These are phyloP conservation scores for Carlito syrichta DNA, from an alignment of 2,113 vertebrate genomes.

Conservation along the genomic window DNA sequence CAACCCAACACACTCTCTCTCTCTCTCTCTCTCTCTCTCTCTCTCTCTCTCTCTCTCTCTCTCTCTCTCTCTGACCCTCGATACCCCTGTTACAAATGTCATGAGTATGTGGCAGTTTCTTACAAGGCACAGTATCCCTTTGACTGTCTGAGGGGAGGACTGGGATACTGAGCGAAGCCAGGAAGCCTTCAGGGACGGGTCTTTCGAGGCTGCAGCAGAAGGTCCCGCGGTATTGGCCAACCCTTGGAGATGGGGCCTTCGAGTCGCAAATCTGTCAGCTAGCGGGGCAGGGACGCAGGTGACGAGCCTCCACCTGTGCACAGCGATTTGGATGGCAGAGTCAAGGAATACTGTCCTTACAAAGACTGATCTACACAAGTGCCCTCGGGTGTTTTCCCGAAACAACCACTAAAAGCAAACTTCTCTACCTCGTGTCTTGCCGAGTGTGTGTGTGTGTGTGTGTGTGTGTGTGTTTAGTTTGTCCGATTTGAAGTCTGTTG, in stretches of 20 bases:
- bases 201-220: neutral
- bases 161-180: constrained; percentile 4
- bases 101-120: constrained; percentile 70
- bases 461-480: constrained; percentile 68
- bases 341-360: constrained; percentile 83
- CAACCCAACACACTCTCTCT: no score
- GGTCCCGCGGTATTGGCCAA: neutral
- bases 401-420: constrained; percentile 44
- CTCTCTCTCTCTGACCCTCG: constrained; percentile 58
- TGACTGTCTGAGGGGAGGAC: constrained; percentile 60
- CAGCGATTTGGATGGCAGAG: constrained; percentile 50
- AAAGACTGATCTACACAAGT: constrained; percentile 71
- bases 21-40: constrained; percentile 6
- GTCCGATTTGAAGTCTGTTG: constrained; percentile 72
- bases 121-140: constrained; percentile 83
- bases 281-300: constrained; percentile 26
- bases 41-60: constrained; percentile 56
- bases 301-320: neutral
- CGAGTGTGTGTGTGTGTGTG: constrained; percentile 56
- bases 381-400: neutral
- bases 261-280: neutral
- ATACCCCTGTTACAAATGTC: constrained; percentile 65
- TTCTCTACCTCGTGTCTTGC: constrained; percentile 74
- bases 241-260: neutral
- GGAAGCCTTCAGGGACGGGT: neutral